Base-by-base conservation (phyloP, 2,888 invertebrate species). In the Mesorhabditis sp. region DNA sequence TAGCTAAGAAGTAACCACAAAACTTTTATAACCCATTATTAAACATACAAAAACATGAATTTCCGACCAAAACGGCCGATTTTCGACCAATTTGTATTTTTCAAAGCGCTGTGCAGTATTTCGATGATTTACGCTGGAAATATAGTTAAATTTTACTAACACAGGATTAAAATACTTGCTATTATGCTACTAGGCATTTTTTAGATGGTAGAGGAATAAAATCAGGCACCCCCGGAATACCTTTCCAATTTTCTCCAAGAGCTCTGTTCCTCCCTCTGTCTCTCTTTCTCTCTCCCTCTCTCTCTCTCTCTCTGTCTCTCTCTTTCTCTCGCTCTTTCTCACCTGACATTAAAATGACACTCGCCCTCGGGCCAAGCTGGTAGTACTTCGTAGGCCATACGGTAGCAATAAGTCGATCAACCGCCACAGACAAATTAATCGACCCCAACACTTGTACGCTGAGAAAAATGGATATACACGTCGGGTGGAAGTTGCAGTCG, bases 271-370 rank as follows among this genome's bases (percentile, higher is more conserved):
- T 45, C 62, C 62, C 43, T 45, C 50, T n/a, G n/a, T 66, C 66
- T 44, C 45, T n/a, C 62, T 28, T 66, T 45, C 43, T 70, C 44
- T 64, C 64, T 61, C 67, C 43, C 66, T 64, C 41, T 43, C 62
- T 66, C 62, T 64, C 50, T 2, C 66, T 42, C 3, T 42, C 28
- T 66, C 66, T 66, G 4, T 58, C 41, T 5, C 15, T 61, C n/a
- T 67, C 67, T 58, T 41, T 62, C 65, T 50, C 70, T 65, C 67
- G 6, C 41, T 63, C 45, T 28, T 44, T 63, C 70, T 70, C 67
- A 50, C 58, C 58, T n/a, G 58, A 50, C 58, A 50, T 50, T n/a
- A 50, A 50, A 10, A 50, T 13, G n/a, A 50, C 58, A n/a, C 58
- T 50, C 58, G n/a, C n/a, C 58, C 58, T 50, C n/a, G 58, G 58